Percentiles rank a stretch among this genome's conserved stretches.
These are phyloP conservation scores for Pterois miles DNA, from an alignment of 2,797 vertebrate species.

Conservation along the genomic window DNA sequence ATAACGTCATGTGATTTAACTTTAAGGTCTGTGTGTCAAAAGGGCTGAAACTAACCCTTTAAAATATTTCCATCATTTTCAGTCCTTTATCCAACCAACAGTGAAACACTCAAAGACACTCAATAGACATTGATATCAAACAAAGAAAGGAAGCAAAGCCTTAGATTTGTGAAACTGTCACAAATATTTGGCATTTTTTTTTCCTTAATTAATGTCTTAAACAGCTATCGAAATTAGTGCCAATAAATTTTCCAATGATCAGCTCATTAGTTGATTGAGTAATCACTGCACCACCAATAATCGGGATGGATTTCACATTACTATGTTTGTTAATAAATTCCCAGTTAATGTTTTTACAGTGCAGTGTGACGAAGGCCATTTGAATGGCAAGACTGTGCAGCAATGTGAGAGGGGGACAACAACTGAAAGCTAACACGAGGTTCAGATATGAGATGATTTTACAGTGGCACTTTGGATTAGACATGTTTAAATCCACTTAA, in stretches of 20 bases:
- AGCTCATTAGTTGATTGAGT: background rate
- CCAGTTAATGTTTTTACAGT: slow-evolving; percentile 15
- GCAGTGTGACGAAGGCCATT: background rate
- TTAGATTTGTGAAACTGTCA: background rate
- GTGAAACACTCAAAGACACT: background rate
- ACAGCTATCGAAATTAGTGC: background rate
- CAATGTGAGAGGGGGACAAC: background rate
- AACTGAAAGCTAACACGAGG: slow-evolving; percentile 30
- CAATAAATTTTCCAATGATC: background rate
- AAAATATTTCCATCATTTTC: background rate
- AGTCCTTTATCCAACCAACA: background rate
- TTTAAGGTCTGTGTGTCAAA: background rate
- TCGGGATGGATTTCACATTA: background rate
- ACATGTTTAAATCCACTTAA: slow-evolving; percentile 66
- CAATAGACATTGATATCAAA: background rate
- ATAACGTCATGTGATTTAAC: background rate
- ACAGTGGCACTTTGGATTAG: slow-evolving; percentile 62
- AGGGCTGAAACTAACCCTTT: background rate
- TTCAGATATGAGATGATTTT: slow-evolving; percentile 48
- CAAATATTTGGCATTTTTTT: background rate
- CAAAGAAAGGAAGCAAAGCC: background rate
- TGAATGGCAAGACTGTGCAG: background rate
- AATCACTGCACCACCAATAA: background rate
- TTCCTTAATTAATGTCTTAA: background rate
- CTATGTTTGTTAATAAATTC: background rate